A percentile compares a stretch with the other conserved stretches of the same genome.
Evolutionary conservation across 2,888 invertebrate species (phyloP).

Genomic region (Neuroscelio doddi): DNA sequence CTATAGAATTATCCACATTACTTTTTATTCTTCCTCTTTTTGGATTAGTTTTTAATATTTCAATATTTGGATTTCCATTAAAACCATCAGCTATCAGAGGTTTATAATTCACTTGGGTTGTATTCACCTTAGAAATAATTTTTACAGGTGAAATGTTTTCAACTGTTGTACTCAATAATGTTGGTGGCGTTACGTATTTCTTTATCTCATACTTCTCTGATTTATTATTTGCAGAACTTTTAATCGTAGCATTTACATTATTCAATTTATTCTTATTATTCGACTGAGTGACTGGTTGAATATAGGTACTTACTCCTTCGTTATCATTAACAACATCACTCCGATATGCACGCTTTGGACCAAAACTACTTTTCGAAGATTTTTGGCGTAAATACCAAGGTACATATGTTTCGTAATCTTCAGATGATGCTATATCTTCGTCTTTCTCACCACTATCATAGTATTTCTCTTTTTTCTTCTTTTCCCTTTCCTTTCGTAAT

Average conservation of each 20-base stretch:
- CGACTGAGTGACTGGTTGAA: not conserved
- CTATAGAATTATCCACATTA: too few relatives aligned
- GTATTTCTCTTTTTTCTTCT: conserved; percentile 33
- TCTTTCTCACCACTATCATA: conserved; percentile 44
- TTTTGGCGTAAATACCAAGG: conserved; percentile 2
- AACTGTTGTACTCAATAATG: conserved; percentile 41
- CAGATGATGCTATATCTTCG: conserved; percentile 36
- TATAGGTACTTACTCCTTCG: not conserved
- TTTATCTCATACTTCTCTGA: too few relatives aligned
- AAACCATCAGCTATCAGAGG: conserved; percentile 12
- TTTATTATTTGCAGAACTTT: not conserved
- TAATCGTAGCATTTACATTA: not conserved
- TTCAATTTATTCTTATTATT: conserved; percentile 9
- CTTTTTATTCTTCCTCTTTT: conserved; percentile 1
- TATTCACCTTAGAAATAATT: not conserved
- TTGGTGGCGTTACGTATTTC: too few relatives aligned
- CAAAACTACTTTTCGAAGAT: not conserved
- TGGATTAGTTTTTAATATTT: conserved; percentile 36
- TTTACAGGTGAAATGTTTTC: conserved; percentile 46
- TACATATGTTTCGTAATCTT: conserved; percentile 5
- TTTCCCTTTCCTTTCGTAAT: conserved; percentile 49
- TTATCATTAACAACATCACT: not conserved
- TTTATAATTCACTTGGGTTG: not conserved
- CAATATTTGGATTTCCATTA: conserved; percentile 8
- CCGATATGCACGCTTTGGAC: conserved; percentile 6